These are phyloP conservation scores for Oncorhynchus keta DNA, from an alignment of 2,113 vertebrate genomes.

Conservation along the genomic window DNA sequence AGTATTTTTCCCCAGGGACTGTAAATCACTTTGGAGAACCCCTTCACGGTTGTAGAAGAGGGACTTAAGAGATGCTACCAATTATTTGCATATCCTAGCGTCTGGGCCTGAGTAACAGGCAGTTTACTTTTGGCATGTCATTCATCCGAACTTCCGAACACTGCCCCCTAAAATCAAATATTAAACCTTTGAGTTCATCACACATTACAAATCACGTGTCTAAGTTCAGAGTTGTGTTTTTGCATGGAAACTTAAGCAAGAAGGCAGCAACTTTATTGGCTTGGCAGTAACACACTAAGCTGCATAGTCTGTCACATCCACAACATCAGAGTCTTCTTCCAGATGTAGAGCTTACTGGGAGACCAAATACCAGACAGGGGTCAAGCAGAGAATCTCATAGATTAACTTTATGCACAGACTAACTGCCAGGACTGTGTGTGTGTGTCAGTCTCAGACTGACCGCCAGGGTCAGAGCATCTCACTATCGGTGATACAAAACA, in stretches of 20 bases:
- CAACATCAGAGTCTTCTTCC: constrained; percentile 60
- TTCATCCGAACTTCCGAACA: too few relatives aligned
- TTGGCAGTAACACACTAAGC: constrained; percentile 61
- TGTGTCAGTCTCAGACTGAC: constrained; percentile 55
- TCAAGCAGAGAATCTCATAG: constrained; percentile 59
- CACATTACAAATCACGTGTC: constrained; percentile 54
- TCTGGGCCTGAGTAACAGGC: too few relatives aligned
- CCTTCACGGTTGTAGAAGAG: constrained; percentile 11
- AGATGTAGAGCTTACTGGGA: constrained; percentile 62
- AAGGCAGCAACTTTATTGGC: constrained; percentile 68
- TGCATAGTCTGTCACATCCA: constrained; percentile 64
- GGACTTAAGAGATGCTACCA: not conserved
- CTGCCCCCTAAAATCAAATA: not conserved
- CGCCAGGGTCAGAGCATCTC: constrained; percentile 52
- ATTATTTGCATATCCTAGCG: too few relatives aligned
- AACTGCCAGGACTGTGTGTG: constrained; percentile 27
- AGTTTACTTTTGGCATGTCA: too few relatives aligned
- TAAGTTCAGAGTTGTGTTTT: constrained; percentile 53
- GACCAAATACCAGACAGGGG: constrained; percentile 63
- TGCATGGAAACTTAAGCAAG: constrained; percentile 64
- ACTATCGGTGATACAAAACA: constrained; percentile 65
- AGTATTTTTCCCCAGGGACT: constrained; percentile 40
- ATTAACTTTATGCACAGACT: constrained; percentile 61
- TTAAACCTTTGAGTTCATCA: constrained; percentile 48
- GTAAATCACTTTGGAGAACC: not conserved